Evolutionary conservation across 2,888 invertebrate genomes (phyloP).

Genomic region (Leptinotarsa peninsularis): DNA sequence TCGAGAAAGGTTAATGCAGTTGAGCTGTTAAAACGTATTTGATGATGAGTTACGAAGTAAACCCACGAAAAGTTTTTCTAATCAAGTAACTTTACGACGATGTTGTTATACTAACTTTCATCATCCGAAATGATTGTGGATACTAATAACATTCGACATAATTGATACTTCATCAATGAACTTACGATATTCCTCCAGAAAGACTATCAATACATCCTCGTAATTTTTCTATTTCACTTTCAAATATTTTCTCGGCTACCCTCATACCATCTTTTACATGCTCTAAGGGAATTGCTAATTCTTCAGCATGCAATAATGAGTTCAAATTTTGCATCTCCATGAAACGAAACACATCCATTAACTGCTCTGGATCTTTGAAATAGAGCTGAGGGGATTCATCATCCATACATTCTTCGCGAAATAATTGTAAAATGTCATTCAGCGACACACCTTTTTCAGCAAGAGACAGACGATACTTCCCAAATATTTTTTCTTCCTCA

Average conservation of each 20-base stretch:
- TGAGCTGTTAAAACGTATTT: too few relatives aligned
- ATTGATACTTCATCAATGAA: not conserved
- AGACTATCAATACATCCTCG: constrained; percentile 64
- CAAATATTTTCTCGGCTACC: constrained; percentile 64
- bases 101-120: too few relatives aligned
- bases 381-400: constrained; percentile 69
- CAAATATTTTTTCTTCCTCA: constrained; percentile 51
- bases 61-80: too few relatives aligned
- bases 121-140: too few relatives aligned
- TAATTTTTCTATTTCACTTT: constrained; percentile 63
- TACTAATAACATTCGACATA: too few relatives aligned
- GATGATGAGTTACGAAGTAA: too few relatives aligned
- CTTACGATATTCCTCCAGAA: constrained; percentile 64
- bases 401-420: constrained; percentile 65
- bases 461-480: constrained; percentile 50
- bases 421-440: constrained; percentile 66
- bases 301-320: constrained; percentile 72
- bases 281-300: constrained; percentile 69
- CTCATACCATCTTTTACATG: constrained; percentile 67
- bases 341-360: constrained; percentile 71
- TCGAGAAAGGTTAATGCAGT: too few relatives aligned
- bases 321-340: constrained; percentile 75
- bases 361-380: constrained; percentile 69
- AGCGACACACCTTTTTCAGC: constrained; percentile 56
- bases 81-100: too few relatives aligned